Evolutionary conservation across 2,797 vertebrate genomes (phyloP).

Genomic region (Neomorphus geoffroyi): DNA sequence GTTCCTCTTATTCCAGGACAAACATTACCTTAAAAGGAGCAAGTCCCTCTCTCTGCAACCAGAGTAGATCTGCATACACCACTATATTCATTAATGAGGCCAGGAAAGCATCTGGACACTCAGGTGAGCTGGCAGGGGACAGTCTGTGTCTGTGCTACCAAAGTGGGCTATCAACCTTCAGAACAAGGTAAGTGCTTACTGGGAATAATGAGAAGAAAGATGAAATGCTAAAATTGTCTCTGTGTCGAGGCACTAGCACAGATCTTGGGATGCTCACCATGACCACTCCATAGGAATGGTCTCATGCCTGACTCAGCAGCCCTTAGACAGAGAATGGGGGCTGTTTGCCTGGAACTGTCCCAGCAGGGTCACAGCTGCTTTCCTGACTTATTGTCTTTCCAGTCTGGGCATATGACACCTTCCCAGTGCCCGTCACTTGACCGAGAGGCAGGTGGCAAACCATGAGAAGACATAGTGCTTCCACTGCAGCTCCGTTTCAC

Average conservation of each 20-base stretch:
- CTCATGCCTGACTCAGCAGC: accelerated
- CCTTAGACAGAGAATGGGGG: accelerated
- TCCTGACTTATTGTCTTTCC: neutral
- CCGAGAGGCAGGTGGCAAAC: accelerated
- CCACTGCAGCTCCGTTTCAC: neutral
- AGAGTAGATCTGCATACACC: no score
- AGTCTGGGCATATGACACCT: neutral
- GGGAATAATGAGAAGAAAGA: neutral
- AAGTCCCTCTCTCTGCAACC: neutral
- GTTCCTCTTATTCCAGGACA: neutral
- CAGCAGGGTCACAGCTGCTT: neutral
- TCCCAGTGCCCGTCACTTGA: neutral
- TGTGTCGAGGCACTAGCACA: neutral
- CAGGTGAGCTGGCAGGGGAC: neutral
- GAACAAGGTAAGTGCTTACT: neutral
- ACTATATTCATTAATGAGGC: neutral
- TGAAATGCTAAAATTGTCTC: neutral
- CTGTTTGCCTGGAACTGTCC: neutral
- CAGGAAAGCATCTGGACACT: neutral
- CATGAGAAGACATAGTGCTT: accelerated
- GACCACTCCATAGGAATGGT: accelerated
- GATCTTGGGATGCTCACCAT: neutral
- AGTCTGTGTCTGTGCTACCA: neutral
- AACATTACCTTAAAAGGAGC: neutral
- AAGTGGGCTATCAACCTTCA: neutral